These are phyloP conservation scores for Cosmopolites sordidus DNA, from an alignment of 2,888 invertebrate genomes.

Conservation along the genomic window DNA sequence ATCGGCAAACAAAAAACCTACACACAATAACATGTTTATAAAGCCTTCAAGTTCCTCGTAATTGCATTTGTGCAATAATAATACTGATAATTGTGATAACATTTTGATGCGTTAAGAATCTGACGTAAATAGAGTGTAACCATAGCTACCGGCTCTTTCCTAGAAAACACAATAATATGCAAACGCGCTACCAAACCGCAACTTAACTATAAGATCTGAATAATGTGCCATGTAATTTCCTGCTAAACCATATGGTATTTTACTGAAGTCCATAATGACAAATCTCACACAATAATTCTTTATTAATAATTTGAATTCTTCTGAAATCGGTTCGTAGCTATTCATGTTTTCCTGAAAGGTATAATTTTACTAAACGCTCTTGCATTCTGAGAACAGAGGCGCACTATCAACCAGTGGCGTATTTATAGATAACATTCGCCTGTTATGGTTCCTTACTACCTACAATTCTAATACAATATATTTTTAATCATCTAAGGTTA, in stretches of 20 bases:
- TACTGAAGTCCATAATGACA: conserved; percentile 1
- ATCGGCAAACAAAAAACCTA: too few species aligned
- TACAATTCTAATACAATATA: too few species aligned
- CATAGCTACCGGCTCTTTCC: neutral
- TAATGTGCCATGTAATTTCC: conserved; percentile 2
- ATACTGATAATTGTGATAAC: too few species aligned
- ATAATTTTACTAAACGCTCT: conserved; percentile 3
- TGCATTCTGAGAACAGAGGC: neutral
- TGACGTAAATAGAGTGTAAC: too few species aligned
- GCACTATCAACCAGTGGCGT: neutral
- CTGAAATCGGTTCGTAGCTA: conserved; percentile 2
- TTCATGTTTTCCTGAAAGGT: conserved; percentile 6
- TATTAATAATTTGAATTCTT: conserved; percentile 7
- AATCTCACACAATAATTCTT: conserved; percentile 4
- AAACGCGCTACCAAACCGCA: neutral
- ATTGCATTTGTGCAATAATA: too few species aligned
- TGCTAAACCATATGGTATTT: conserved; percentile 5
- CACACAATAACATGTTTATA: too few species aligned
- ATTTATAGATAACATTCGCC: neutral
- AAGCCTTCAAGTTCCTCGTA: too few species aligned
- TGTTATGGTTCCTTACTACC: too few species aligned
- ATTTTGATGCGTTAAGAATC: too few species aligned
- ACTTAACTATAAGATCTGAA: neutral
- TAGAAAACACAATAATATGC: neutral
- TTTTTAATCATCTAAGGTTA: too few species aligned